phyloP scores from a whole-genome alignment of 2,113 vertebrate species.

The Periophthalmus modestus region DNA sequence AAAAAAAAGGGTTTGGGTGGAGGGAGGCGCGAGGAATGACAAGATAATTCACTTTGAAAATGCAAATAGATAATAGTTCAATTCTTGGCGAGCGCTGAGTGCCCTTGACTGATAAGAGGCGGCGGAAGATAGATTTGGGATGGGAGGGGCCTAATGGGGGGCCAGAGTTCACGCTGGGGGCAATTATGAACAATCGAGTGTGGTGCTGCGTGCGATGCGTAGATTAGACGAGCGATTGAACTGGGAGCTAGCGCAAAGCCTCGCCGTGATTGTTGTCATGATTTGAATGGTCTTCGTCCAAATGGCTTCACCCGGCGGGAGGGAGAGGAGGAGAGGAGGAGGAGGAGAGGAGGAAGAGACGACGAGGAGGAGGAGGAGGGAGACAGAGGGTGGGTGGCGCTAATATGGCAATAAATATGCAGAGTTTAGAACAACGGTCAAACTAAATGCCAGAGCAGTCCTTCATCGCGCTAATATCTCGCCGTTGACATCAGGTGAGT shows the following conservation, averaged over 20 bases:
- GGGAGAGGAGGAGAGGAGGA: not conserved
- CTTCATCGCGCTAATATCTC: conserved; percentile 49
- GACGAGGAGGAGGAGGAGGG: not conserved
- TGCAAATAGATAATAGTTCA: conserved; percentile 52
- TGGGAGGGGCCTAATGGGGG: conserved; percentile 59
- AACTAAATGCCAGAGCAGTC: conserved; percentile 67
- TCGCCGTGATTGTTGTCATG: conserved; percentile 66
- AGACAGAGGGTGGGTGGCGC: conserved; percentile 6
- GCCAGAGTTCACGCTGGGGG: conserved; percentile 63
- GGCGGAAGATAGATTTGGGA: conserved; percentile 57
- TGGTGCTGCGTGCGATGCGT: conserved; percentile 53
- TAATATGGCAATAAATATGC: conserved; percentile 74
- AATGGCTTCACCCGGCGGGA: conserved; percentile 36
- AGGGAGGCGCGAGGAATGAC: conserved; percentile 35
- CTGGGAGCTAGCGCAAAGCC: conserved; percentile 46
- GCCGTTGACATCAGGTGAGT: conserved; percentile 11
- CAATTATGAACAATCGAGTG: conserved; percentile 71
- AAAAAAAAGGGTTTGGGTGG: conserved; percentile 22
- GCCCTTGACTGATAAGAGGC: conserved; percentile 56
- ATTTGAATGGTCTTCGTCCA: conserved; percentile 55
- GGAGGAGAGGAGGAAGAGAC: too few relatives aligned
- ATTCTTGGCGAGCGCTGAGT: conserved; percentile 42
- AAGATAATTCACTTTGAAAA: conserved; percentile 51
- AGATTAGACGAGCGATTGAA: conserved; percentile 69
- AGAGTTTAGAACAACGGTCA: conserved; percentile 54